Conservation (phyloP, 1,140 invertebrate genomes). For the Sitobion miscanthi region DNA sequence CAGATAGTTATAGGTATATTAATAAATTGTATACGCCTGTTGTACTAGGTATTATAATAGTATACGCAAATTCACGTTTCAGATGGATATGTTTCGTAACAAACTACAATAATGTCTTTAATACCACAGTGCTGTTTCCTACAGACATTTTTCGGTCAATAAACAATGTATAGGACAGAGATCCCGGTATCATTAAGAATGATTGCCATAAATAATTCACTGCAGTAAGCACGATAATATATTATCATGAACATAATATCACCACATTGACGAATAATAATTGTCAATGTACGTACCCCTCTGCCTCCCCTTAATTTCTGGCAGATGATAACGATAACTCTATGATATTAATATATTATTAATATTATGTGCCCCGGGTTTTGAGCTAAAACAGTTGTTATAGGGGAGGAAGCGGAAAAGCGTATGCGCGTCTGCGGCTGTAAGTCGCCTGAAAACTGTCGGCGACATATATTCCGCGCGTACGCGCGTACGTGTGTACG, state of each 20-base stretch:
- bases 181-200: not conserved
- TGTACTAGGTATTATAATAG: not conserved
- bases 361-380: not conserved
- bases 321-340: not conserved
- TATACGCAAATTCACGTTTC: no score
- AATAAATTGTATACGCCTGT: not conserved
- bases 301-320: not conserved
- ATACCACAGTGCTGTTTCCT: not conserved
- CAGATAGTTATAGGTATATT: not conserved
- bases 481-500: not conserved
- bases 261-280: not conserved
- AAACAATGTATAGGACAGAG: no score
- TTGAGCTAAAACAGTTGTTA: not conserved
- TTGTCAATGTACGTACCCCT: not conserved
- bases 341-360: not conserved
- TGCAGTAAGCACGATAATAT: not conserved
- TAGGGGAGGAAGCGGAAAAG: not conserved
- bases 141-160: not conserved
- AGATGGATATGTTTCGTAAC: not conserved
- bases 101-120: not conserved
- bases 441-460: not conserved
- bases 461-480: not conserved
- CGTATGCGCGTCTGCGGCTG: not conserved
- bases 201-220: not conserved
- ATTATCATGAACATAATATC: not conserved